A percentile compares a stretch with the other conserved stretches of the same genome.
Conservation (phyloP, 2,797 vertebrate genomes). For the Sardinella longiceps region DNA sequence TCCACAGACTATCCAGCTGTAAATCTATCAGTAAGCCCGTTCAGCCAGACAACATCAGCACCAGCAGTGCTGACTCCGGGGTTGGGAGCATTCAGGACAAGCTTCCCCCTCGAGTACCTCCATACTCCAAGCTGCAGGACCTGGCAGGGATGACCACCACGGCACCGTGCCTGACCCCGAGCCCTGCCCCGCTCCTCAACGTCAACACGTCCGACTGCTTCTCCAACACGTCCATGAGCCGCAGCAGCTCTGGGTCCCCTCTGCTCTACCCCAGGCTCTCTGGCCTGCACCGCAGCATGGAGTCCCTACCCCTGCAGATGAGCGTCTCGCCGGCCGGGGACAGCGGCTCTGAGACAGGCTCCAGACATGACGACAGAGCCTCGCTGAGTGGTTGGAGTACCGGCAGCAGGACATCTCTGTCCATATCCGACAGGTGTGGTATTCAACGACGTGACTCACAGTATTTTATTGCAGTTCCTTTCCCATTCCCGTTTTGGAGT, state of each 20-base stretch:
- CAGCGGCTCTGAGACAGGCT: constrained; percentile 60
- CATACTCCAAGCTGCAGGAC: constrained; percentile 84
- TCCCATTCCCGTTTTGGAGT: too few relatives aligned
- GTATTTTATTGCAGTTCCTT: neutral
- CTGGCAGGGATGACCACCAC: constrained; percentile 60
- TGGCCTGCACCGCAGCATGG: constrained; percentile 92
- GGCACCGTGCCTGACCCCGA: constrained; percentile 84
- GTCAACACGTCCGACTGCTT: constrained; percentile 93
- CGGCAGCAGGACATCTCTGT: constrained; percentile 75
- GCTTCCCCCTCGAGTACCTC: constrained; percentile 72
- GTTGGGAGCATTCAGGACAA: constrained; percentile 65
- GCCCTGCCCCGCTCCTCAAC: constrained; percentile 90
- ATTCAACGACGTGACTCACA: neutral
- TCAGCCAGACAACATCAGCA: constrained; percentile 91
- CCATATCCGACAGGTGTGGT: constrained; percentile 82
- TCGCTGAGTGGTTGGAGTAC: constrained; percentile 81
- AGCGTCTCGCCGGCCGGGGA: constrained; percentile 78
- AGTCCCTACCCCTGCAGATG: constrained; percentile 90
- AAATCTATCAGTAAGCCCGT: constrained; percentile 87
- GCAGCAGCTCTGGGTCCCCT: constrained; percentile 67
- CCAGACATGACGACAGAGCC: constrained; percentile 72
- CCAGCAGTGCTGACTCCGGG: constrained; percentile 83
- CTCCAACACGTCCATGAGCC: constrained; percentile 73
- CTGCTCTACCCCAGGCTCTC: constrained; percentile 89
- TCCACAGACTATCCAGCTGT: constrained; percentile 75